Evolutionary conservation across 2,797 vertebrate genomes (phyloP).

Genomic region (Chaetodon trifasciatus): DNA sequence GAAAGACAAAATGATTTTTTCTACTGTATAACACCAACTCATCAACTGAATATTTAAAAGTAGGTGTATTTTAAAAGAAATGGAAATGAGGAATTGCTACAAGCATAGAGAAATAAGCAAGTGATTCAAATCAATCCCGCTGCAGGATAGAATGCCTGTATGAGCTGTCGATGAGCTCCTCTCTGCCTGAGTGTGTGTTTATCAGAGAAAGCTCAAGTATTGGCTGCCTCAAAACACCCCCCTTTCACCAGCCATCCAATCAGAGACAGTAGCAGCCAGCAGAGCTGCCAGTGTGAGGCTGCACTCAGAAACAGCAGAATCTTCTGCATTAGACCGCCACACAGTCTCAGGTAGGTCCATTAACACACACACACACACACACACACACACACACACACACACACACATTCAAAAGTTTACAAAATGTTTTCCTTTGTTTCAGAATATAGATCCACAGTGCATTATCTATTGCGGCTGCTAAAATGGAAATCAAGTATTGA

Average conservation of each 20-base stretch:
- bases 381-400: conserved; percentile 12
- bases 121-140: background rate
- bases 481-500: conserved; percentile 37
- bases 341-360: conserved; percentile 73
- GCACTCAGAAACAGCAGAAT: conserved; percentile 69
- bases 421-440: conserved; percentile 33
- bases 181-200: conserved; percentile 46
- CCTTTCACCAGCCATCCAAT: conserved; percentile 61
- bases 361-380: conserved; percentile 26
- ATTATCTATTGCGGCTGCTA: conserved; percentile 8
- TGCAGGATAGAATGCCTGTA: conserved; percentile 17
- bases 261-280: conserved; percentile 52
- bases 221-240: conserved; percentile 74
- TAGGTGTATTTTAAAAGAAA: background rate
- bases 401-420: conserved; percentile 52
- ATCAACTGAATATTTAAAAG: background rate
- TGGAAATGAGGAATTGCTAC: background rate
- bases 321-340: conserved; percentile 46
- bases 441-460: conserved; percentile 5
- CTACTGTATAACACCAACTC: background rate
- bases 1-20: background rate
- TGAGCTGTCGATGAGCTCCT: conserved; percentile 44
- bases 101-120: conserved; percentile 2
- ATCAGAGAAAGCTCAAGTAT: conserved; percentile 71
- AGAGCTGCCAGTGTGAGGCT: conserved; percentile 58